Evolutionary conservation across 2,113 vertebrate species (phyloP).

Genomic region (Mormoops blainvillei): DNA sequence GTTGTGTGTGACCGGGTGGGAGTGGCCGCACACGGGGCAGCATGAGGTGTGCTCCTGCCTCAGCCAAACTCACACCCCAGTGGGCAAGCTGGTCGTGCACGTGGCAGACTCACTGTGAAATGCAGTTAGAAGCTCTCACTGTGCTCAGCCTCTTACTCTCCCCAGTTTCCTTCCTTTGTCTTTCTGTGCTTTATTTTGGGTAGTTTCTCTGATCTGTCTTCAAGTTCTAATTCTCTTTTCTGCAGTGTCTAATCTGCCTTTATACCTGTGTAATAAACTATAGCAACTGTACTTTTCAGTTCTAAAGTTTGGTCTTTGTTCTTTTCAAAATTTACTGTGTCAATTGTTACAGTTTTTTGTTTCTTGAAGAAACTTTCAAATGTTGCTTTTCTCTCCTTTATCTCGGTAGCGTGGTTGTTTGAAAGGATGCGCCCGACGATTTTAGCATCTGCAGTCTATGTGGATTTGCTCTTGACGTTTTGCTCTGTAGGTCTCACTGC

Average conservation of each 20-base stretch:
- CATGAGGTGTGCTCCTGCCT: too few species aligned
- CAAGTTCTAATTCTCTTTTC: background rate
- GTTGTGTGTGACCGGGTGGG: too few species aligned
- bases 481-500: background rate
- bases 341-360: background rate
- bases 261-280: background rate
- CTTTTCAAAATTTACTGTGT: background rate
- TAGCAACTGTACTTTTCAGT: background rate
- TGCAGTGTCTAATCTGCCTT: too few species aligned
- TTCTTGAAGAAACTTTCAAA: background rate
- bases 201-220: background rate
- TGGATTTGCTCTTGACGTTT: rapidly evolving
- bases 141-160: background rate
- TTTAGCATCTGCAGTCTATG: background rate
- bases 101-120: background rate
- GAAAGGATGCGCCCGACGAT: rapidly evolving
- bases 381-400: background rate
- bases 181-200: background rate
- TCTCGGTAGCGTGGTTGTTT: too few species aligned
- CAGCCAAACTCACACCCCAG: background rate
- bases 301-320: background rate
- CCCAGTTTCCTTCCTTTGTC: background rate
- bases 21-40: too few species aligned
- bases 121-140: too few species aligned
- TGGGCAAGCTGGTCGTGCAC: background rate